Evolutionary conservation across 2,113 vertebrate genomes (phyloP).

Genomic region (Clarias macrocephalus): DNA sequence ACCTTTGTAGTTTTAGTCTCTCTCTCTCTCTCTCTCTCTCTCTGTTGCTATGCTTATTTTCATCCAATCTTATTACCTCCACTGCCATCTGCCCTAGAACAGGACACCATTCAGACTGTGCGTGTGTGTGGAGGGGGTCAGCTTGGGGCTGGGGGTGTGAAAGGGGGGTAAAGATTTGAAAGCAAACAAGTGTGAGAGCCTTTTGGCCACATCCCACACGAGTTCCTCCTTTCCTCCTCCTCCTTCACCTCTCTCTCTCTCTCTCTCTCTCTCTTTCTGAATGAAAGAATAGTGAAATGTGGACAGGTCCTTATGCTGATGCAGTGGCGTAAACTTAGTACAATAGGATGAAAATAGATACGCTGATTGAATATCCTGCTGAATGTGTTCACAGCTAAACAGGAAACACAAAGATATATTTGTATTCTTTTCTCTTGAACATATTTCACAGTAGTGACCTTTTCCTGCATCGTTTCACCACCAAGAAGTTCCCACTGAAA

Average conservation of each 20-base stretch:
- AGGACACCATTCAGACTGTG: constrained; percentile 27
- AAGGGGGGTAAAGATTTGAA: constrained; percentile 67
- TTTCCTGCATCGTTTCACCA: constrained; percentile 21
- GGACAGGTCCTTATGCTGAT: not conserved
- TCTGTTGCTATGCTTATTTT: constrained; percentile 18
- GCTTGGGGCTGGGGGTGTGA: constrained; percentile 26
- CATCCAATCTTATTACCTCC: constrained; percentile 13
- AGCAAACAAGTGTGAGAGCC: constrained; percentile 63
- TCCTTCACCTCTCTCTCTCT: not conserved
- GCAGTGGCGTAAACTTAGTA: not conserved
- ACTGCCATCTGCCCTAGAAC: constrained; percentile 31
- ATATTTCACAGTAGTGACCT: constrained; percentile 20
- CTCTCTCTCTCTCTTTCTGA: not conserved
- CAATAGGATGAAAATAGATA: constrained; percentile 20
- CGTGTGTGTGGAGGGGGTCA: constrained; percentile 28
- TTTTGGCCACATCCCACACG: constrained; percentile 27
- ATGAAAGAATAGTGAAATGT: not conserved
- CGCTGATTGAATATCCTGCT: constrained; percentile 29
- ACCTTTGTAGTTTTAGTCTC: not conserved
- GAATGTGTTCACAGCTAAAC: constrained; percentile 34
- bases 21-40: constrained; percentile 8
- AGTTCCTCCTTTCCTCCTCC: not conserved
- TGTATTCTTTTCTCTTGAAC: constrained; percentile 20
- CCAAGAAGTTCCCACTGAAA: not conserved
- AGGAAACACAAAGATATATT: constrained; percentile 42